Evolutionary conservation across 1,140 invertebrate genomes (phyloP).

Genomic region (Pomacea maculata): DNA sequence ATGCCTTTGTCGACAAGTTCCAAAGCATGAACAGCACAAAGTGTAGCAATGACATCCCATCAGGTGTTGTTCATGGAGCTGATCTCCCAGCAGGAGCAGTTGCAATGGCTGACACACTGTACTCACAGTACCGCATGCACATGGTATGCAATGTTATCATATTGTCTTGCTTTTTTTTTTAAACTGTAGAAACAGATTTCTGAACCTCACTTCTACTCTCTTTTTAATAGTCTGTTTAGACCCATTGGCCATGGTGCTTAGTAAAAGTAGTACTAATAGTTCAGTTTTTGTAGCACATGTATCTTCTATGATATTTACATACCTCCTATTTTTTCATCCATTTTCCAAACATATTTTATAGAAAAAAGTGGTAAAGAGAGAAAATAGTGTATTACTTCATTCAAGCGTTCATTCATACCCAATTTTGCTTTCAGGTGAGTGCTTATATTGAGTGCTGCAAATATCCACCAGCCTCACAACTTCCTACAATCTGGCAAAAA

Average conservation of each 20-base stretch:
- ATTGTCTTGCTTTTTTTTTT: not conserved
- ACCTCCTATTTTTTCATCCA: too few species aligned
- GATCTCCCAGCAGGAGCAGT: constrained; percentile 45
- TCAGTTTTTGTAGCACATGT: too few species aligned
- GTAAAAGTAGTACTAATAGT: too few species aligned
- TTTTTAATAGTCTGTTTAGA: not conserved
- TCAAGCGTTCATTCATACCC: too few species aligned
- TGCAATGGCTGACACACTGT: constrained; percentile 64
- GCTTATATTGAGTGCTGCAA: constrained; percentile 79
- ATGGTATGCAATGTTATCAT: constrained; percentile 46
- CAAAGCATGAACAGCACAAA: constrained; percentile 44
- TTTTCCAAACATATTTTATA: too few species aligned
- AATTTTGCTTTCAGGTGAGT: constrained; percentile 64
- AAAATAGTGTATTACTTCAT: too few species aligned
- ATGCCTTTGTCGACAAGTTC: constrained; percentile 65
- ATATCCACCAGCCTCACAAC: constrained; percentile 74
- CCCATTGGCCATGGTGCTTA: not conserved
- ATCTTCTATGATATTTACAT: too few species aligned
- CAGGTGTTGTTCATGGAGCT: constrained; percentile 59
- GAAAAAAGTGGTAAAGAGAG: too few species aligned
- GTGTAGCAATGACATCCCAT: constrained; percentile 59
- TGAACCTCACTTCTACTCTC: not conserved
- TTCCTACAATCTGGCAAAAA: constrained; percentile 79
- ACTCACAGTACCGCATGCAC: constrained; percentile 53
- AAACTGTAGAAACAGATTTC: not conserved